Evolutionary conservation across 1,140 invertebrate species (phyloP).

Genomic region (Pachyrhynchus sulphureomaculatus): DNA sequence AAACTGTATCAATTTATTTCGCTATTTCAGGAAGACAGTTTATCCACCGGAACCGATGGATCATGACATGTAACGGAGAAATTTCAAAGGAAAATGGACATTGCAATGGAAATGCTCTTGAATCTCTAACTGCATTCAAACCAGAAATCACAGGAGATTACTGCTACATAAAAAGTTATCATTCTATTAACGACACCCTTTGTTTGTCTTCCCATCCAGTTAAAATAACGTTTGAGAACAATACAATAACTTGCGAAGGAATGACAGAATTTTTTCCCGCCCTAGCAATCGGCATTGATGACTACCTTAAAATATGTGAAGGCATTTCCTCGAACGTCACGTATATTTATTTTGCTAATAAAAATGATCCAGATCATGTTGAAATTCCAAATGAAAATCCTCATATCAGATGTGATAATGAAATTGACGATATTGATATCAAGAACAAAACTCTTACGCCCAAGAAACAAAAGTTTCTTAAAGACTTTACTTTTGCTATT

Average conservation of each 20-base stretch:
- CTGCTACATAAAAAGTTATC: conserved; percentile 24
- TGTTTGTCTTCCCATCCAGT: conserved; percentile 27
- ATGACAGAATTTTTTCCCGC: conserved; percentile 17
- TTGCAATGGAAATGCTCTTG: conserved; percentile 19
- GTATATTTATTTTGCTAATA: conserved; percentile 22
- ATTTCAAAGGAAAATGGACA: conserved; percentile 28
- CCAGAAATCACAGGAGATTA: conserved; percentile 7
- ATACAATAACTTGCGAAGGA: conserved; percentile 9
- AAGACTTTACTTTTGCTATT: conserved; percentile 12
- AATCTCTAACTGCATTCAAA: conserved; percentile 23
- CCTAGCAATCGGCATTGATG: conserved; percentile 12
- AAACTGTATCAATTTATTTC: too few relatives aligned
- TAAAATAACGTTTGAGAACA: conserved; percentile 12
- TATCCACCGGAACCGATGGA: conserved; percentile 25
- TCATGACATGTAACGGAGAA: conserved; percentile 20
- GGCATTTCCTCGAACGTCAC: conserved; percentile 7
- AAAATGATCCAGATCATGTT: conserved; percentile 21
- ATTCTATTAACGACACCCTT: conserved; percentile 21
- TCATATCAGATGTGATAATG: conserved; percentile 18
- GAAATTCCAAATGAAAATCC: conserved; percentile 24
- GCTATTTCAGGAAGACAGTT: conserved; percentile 21
- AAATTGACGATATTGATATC: background rate
- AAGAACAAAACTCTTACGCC: background rate
- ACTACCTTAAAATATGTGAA: conserved; percentile 26
- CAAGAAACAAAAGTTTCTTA: background rate